Evolutionary conservation across 2,113 vertebrate species (phyloP).

Genomic region (Protobothrops mucrosquamatus): DNA sequence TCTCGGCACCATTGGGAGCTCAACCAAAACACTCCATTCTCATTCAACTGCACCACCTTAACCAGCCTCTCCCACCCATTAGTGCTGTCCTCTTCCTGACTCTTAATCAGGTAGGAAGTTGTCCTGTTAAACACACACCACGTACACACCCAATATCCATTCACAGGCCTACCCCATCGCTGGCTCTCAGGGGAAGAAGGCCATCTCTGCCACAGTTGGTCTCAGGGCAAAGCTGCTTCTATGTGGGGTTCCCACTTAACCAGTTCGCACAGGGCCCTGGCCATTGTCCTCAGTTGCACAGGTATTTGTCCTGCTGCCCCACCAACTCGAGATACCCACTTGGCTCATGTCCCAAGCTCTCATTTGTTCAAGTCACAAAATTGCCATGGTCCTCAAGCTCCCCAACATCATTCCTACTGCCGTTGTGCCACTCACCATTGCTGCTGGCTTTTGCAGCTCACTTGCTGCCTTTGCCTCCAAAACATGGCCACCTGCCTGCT

Average conservation of each 20-base stretch:
- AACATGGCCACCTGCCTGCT: background rate
- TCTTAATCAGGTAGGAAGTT: background rate
- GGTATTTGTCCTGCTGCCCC: background rate
- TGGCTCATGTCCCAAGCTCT: background rate
- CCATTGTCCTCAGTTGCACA: background rate
- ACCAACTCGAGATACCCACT: background rate
- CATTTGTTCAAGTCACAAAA: background rate
- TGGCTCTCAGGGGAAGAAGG: background rate
- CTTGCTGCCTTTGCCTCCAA: background rate
- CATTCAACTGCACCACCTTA: background rate
- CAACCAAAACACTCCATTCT: background rate
- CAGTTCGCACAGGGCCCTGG: background rate
- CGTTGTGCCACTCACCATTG: background rate
- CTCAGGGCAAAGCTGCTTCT: background rate
- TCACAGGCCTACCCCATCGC: no score
- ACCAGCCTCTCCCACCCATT: background rate
- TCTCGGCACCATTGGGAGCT: background rate
- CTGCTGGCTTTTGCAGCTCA: background rate
- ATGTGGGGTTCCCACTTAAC: background rate
- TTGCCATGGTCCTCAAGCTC: background rate
- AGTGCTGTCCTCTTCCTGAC: background rate
- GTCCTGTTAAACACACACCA: background rate
- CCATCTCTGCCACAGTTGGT: background rate
- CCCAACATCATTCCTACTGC: background rate
- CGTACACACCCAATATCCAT: background rate